These are phyloP conservation scores for Flexamia atlantica DNA, from an alignment of 2,888 invertebrate species.

Conservation along the genomic window DNA sequence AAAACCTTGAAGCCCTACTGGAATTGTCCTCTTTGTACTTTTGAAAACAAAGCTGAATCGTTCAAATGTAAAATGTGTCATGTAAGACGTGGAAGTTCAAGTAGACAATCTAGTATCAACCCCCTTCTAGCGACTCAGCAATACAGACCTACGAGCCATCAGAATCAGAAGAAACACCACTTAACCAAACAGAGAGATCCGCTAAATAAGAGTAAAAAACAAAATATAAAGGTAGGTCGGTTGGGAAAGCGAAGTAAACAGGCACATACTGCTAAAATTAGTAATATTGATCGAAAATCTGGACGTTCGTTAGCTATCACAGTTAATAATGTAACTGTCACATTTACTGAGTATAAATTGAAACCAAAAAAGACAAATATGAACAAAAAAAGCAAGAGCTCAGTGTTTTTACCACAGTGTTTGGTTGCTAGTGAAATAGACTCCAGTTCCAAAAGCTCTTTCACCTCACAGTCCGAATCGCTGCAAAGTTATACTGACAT, in stretches of 20 bases:
- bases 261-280: slow-evolving; percentile 43
- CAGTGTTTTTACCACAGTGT: slow-evolving; percentile 42
- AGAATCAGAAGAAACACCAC: slow-evolving; percentile 52
- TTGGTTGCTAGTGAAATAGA: slow-evolving; percentile 56
- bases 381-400: slow-evolving; percentile 40
- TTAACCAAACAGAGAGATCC: slow-evolving; percentile 41
- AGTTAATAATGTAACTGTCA: slow-evolving; percentile 51
- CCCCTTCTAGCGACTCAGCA: slow-evolving; percentile 44
- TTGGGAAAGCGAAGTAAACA: slow-evolving; percentile 29
- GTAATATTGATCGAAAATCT: slow-evolving; percentile 45
- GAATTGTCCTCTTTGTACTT: slow-evolving; percentile 49
- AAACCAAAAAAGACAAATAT: slow-evolving; percentile 54
- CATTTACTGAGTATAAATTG: slow-evolving; percentile 50
- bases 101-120: slow-evolving; percentile 46
- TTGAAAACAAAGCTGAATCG: slow-evolving; percentile 50
- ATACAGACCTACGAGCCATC: slow-evolving; percentile 39
- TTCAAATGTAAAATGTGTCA: slow-evolving; percentile 56
- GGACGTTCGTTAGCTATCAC: slow-evolving; percentile 54
- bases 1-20: slow-evolving; percentile 46
- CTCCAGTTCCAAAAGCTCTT: slow-evolving; percentile 53
- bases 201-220: slow-evolving; percentile 20
- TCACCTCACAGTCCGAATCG: slow-evolving; percentile 48
- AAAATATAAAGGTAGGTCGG: slow-evolving; percentile 32
- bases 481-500: slow-evolving; percentile 44
- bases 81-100: slow-evolving; percentile 48